phyloP scores from a whole-genome alignment of 2,113 vertebrate species.

The Pimephales promelas region DNA sequence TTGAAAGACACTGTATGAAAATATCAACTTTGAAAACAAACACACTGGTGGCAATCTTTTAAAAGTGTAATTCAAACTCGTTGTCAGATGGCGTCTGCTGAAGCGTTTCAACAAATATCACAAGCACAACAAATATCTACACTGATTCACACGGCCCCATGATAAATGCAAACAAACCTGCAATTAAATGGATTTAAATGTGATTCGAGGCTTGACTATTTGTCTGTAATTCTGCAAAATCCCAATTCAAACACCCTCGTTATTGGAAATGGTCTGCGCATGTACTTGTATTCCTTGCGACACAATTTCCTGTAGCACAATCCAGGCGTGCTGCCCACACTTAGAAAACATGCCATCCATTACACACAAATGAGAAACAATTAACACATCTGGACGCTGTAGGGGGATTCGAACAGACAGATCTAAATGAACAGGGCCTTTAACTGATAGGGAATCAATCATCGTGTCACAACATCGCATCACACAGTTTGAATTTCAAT shows the following conservation, averaged over 20 bases:
- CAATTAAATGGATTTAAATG: constrained; percentile 9
- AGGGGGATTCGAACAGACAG: constrained; percentile 21
- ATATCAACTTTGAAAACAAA: not conserved
- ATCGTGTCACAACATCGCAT: constrained; percentile 17
- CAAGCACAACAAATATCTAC: not conserved
- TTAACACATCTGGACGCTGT: constrained; percentile 32
- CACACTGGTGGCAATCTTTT: constrained; percentile 12
- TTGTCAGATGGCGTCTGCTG: constrained; percentile 29
- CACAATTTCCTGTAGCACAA: not conserved
- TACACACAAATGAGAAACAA: constrained; percentile 33
- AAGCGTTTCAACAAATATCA: constrained; percentile 15
- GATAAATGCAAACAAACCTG: not conserved
- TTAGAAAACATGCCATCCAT: constrained; percentile 12
- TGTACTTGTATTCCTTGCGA: not conserved
- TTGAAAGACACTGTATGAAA: not conserved
- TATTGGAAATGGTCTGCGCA: not conserved
- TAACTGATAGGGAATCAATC: constrained; percentile 12
- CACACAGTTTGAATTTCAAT: constrained; percentile 12
- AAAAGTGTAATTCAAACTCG: not conserved
- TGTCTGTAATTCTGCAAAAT: not conserved
- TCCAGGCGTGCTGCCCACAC: constrained; percentile 1
- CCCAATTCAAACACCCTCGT: not conserved
- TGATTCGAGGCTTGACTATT: not conserved
- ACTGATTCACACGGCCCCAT: not conserved
- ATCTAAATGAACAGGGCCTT: constrained; percentile 19